Evolutionary conservation across 1,140 invertebrate species (phyloP).

Genomic region (Bombus difficillimus): DNA sequence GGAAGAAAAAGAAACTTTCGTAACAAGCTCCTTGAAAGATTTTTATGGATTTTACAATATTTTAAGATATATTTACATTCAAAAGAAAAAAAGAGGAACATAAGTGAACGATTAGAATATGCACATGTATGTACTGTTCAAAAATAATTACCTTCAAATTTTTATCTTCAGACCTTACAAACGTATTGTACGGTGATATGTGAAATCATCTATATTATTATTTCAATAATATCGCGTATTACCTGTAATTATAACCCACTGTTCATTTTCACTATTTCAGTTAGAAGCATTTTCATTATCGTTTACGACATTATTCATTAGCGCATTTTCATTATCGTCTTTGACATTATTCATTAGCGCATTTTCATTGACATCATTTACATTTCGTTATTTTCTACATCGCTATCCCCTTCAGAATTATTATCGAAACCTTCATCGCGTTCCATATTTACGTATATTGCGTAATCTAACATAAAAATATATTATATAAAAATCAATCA

Average conservation of each 20-base stretch:
- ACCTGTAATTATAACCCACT: background rate
- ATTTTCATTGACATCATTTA: slow-evolving; percentile 14
- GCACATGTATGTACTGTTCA: background rate
- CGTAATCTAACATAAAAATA: slow-evolving; percentile 29
- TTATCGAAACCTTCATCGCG: slow-evolving; percentile 69
- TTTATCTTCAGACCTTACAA: slow-evolving; percentile 15
- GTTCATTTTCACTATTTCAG: slow-evolving; percentile 12
- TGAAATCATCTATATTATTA: slow-evolving; percentile 23
- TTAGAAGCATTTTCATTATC: slow-evolving; percentile 7
- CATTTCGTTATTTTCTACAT: slow-evolving; percentile 49
- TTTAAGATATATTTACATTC: background rate
- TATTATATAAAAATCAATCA: slow-evolving; percentile 29
- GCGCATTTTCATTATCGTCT: slow-evolving; percentile 5
- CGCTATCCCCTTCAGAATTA: slow-evolving; percentile 59
- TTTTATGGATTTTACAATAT: slow-evolving; percentile 2
- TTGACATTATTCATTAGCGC: background rate
- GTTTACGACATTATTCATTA: background rate
- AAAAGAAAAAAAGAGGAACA: slow-evolving; percentile 20
- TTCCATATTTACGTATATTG: slow-evolving; percentile 37
- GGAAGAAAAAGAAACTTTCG: slow-evolving; percentile 13
- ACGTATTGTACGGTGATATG: slow-evolving; percentile 45
- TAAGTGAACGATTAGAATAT: background rate
- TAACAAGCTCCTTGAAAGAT: background rate
- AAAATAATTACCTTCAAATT: slow-evolving; percentile 31
- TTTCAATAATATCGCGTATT: slow-evolving; percentile 33